These are phyloP conservation scores for Centropus unirufus DNA, from an alignment of 2,113 vertebrate genomes.

Conservation along the genomic window DNA sequence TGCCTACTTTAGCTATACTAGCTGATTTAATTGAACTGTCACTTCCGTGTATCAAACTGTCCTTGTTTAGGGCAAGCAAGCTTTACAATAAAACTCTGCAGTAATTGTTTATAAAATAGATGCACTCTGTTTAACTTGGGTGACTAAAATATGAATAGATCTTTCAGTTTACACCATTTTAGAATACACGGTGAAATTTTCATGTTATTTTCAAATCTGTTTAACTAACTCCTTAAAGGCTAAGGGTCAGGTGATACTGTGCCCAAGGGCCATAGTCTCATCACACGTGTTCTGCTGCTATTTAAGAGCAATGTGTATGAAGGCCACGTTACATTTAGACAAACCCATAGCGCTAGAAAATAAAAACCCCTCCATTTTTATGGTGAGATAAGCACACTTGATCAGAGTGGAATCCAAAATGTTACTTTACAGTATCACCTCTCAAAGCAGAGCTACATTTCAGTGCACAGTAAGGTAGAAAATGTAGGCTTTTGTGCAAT, in stretches of 20 bases:
- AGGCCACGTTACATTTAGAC: neutral
- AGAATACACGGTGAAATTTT: neutral
- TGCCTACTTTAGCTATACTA: neutral
- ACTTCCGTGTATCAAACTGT: neutral
- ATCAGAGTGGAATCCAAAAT: neutral
- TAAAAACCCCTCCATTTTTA: neutral
- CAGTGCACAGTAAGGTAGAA: neutral
- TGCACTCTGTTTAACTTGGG: neutral
- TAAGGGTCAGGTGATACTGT: neutral
- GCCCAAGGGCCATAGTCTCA: neutral
- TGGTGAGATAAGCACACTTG: neutral
- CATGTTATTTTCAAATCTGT: neutral
- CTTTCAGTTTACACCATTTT: neutral
- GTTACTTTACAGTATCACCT: neutral
- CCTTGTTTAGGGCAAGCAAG: neutral
- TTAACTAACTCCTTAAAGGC: neutral
- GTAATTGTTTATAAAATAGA: neutral
- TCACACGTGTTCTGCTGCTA: neutral
- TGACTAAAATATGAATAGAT: neutral
- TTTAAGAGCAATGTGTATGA: rapidly evolving
- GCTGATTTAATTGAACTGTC: neutral
- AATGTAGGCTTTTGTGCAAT: neutral
- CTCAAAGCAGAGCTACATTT: neutral
- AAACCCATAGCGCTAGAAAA: neutral
- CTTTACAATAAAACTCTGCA: neutral